Conservation (phyloP, 1,140 invertebrate species). For the Mylabris phalerata region DNA sequence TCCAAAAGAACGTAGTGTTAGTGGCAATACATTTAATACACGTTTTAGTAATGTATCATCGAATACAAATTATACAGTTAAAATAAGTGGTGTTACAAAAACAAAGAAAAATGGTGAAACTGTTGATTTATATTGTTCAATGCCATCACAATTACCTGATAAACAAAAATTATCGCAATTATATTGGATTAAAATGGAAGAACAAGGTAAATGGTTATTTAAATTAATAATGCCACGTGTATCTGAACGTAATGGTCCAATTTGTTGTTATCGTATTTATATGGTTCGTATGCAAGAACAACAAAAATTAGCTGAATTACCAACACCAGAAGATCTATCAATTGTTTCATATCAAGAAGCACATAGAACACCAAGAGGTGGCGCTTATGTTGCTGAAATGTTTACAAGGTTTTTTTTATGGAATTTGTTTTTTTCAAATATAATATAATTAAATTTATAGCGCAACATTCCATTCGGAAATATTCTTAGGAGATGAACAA, state of each 20-base stretch:
- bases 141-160: constrained; percentile 63
- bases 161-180: constrained; percentile 54
- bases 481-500: constrained; percentile 61
- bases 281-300: constrained; percentile 62
- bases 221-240: constrained; percentile 65
- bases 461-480: constrained; percentile 49
- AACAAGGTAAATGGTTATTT: constrained; percentile 61
- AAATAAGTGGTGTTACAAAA: constrained; percentile 63
- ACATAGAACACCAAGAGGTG: constrained; percentile 53
- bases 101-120: constrained; percentile 59
- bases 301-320: constrained; percentile 58
- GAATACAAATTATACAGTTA: constrained; percentile 74
- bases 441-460: constrained; percentile 32
- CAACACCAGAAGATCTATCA: constrained; percentile 56
- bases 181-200: constrained; percentile 63
- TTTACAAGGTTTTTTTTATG: constrained; percentile 54
- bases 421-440: neutral
- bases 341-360: constrained; percentile 67
- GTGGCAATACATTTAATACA: constrained; percentile 45
- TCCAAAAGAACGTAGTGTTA: constrained; percentile 53
- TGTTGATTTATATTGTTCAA: constrained; percentile 53
- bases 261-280: constrained; percentile 79
- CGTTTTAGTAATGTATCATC: constrained; percentile 60
- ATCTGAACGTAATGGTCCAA: constrained; percentile 76
- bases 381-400: constrained; percentile 76